Conservation (phyloP, 1,140 invertebrate species). For the Drosophila yakuba region DNA sequence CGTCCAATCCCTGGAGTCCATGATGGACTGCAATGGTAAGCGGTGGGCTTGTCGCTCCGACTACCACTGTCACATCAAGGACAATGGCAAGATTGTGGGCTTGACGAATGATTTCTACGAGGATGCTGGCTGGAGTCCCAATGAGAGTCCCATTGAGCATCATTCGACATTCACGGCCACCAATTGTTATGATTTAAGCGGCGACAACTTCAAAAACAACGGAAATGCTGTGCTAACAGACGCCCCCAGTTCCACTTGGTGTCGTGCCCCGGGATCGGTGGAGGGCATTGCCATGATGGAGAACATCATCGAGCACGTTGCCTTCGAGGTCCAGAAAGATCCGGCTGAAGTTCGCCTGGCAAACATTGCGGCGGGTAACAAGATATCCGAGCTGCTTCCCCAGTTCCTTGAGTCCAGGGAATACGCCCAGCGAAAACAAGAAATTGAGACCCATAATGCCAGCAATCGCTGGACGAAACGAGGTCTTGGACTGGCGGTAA, state of each 20-base stretch:
- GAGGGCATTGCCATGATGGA: conserved; percentile 90
- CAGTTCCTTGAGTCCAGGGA: conserved; percentile 80
- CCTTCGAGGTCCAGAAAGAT: conserved; percentile 88
- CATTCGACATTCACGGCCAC: conserved; percentile 84
- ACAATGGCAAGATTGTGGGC: conserved; percentile 89
- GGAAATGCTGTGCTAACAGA: conserved; percentile 87
- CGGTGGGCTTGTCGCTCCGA: conserved; percentile 86
- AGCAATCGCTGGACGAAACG: conserved; percentile 89
- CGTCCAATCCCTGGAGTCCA: conserved; percentile 88
- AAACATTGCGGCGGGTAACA: conserved; percentile 86
- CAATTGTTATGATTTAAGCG: conserved; percentile 86
- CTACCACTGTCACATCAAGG: conserved; percentile 87
- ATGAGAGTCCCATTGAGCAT: conserved; percentile 86
- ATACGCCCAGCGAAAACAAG: conserved; percentile 85
- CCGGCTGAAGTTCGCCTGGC: conserved; percentile 88
- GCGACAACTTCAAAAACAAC: conserved; percentile 85
- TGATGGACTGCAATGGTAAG: conserved; percentile 88
- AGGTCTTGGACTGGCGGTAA: conserved; percentile 86
- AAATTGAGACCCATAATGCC: conserved; percentile 86
- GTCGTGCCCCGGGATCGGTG: conserved; percentile 87
- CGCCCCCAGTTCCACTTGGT: conserved; percentile 88
- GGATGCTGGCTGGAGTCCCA: conserved; percentile 87
- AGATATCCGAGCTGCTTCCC: conserved; percentile 81
- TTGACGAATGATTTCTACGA: conserved; percentile 87
- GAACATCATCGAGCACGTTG: conserved; percentile 92